Percentiles rank a stretch among this genome's conserved stretches.
Conservation (phyloP, 2,888 invertebrate genomes). For the Campoletis raptor region DNA sequence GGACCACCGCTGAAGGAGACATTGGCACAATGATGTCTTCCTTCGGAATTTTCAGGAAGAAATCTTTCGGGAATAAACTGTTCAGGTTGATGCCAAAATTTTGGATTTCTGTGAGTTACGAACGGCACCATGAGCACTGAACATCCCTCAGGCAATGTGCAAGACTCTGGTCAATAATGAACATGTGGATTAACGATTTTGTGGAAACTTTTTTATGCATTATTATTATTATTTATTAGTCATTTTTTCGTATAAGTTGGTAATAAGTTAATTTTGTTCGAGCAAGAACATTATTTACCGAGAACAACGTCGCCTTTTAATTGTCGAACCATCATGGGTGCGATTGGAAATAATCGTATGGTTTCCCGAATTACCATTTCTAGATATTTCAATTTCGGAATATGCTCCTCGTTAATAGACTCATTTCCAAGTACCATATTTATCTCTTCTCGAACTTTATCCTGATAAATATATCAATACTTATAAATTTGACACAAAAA, state of each 20-base stretch:
- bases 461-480: slow-evolving; percentile 38
- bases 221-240: not conserved
- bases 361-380: slow-evolving; percentile 74
- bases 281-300: slow-evolving; percentile 53
- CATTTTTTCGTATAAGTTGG: not conserved
- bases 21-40: slow-evolving; percentile 72
- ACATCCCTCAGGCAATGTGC: slow-evolving; percentile 73
- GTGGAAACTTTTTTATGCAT: not conserved
- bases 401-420: slow-evolving; percentile 56
- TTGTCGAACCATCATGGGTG: slow-evolving; percentile 72
- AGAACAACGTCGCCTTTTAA: slow-evolving; percentile 70
- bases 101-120: slow-evolving; percentile 70
- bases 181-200: not conserved
- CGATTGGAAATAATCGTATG: slow-evolving; percentile 71
- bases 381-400: slow-evolving; percentile 70
- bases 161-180: slow-evolving; percentile 60
- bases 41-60: slow-evolving; percentile 69
- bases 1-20: slow-evolving; percentile 72
- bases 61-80: slow-evolving; percentile 75
- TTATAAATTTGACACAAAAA: not conserved
- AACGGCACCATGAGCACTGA: slow-evolving; percentile 69
- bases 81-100: slow-evolving; percentile 74
- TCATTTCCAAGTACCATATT: slow-evolving; percentile 61
- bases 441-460: slow-evolving; percentile 70
- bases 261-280: not conserved